A percentile compares a stretch with the other conserved stretches of the same genome.
phyloP scores from a whole-genome alignment of 1,140 invertebrate species.

The Scaptomyza hsui region DNA sequence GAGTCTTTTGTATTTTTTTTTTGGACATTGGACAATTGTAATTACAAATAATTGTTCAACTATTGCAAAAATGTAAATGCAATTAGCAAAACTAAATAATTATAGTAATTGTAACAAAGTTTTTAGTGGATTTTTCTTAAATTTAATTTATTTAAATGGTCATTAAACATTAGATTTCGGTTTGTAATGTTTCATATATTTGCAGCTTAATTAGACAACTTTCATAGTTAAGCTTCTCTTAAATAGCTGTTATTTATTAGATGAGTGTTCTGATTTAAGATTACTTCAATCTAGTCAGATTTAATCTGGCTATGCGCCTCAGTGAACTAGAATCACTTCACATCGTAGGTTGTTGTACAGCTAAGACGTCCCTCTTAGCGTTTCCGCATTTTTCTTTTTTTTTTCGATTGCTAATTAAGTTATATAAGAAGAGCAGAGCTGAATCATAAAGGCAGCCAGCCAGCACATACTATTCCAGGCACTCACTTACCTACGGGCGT shows the following conservation, averaged over 20 bases:
- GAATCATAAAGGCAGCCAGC: conserved; percentile 41
- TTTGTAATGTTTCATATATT: background rate
- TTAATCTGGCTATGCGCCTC: conserved; percentile 9
- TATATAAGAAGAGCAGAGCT: conserved; percentile 43
- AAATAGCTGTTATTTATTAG: background rate
- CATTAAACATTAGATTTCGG: background rate
- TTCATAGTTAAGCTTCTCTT: background rate
- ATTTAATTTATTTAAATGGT: background rate
- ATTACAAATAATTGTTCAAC: conserved; percentile 34
- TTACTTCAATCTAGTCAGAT: background rate
- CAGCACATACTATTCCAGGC: conserved; percentile 21
- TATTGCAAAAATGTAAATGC: conserved; percentile 42
- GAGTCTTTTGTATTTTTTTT: conserved; percentile 63
- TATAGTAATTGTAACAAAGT: conserved; percentile 9
- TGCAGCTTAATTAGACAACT: background rate
- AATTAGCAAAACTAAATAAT: conserved; percentile 26
- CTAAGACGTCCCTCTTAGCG: conserved; percentile 28
- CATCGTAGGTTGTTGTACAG: background rate
- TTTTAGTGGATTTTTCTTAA: conserved; percentile 1
- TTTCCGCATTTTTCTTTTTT: conserved; percentile 27
- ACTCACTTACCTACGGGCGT: conserved; percentile 9
- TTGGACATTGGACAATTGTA: conserved; percentile 28
- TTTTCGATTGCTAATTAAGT: conserved; percentile 48
- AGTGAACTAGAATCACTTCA: conserved; percentile 15
- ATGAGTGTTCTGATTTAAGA: background rate